Conservation (phyloP, 2,113 vertebrate species). For the Ifrita kowaldi region DNA sequence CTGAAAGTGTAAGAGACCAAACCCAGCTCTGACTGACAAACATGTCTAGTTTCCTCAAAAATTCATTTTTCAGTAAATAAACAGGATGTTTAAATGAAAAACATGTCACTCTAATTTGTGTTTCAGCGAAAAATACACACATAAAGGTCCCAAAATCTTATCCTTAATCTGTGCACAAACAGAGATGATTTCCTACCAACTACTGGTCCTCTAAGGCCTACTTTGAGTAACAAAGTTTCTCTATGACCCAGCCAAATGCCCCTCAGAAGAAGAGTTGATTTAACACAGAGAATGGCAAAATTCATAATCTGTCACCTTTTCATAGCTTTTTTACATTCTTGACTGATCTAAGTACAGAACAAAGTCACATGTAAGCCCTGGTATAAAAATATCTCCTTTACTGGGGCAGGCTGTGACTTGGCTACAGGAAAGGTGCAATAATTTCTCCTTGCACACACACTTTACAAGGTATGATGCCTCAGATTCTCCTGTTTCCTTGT, state of each 20-base stretch:
- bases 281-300: background rate
- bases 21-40: background rate
- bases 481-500: background rate
- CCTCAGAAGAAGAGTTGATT: background rate
- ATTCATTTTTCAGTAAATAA: background rate
- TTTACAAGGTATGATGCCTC: background rate
- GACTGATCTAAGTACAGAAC: background rate
- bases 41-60: background rate
- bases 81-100: background rate
- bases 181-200: background rate
- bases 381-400: background rate
- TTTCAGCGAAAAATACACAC: background rate
- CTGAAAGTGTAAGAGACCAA: background rate
- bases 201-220: background rate
- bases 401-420: background rate
- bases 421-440: background rate
- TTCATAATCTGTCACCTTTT: background rate
- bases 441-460: background rate
- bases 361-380: background rate
- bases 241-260: background rate
- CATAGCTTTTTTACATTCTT: background rate
- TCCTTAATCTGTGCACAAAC: background rate
- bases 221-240: background rate
- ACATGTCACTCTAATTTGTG: background rate
- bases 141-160: background rate